A percentile compares a stretch with the other conserved stretches of the same genome.
Conservation (phyloP, 2,797 vertebrate genomes). For the Hypotaenidia okinawae region DNA sequence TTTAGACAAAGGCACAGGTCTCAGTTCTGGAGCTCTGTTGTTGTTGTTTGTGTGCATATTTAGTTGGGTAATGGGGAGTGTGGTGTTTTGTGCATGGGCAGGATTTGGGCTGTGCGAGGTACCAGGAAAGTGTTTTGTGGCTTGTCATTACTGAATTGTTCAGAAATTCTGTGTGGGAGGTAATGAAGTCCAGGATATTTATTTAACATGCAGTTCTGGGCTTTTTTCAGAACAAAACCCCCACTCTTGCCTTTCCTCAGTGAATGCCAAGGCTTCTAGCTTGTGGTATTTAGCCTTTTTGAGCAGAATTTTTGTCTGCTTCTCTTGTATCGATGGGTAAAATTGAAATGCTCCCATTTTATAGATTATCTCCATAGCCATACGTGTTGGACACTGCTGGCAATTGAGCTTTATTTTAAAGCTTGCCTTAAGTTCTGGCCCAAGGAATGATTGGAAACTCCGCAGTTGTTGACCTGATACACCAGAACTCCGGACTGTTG, state of each 20-base stretch:
- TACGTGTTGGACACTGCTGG: not conserved
- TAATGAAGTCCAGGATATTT: not conserved
- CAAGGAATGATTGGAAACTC: not conserved
- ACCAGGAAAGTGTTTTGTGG: not conserved
- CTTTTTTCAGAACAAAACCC: not conserved
- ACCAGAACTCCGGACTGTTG: accelerated
- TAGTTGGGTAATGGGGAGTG: accelerated
- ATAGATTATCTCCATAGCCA: not conserved
- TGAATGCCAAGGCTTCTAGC: not conserved
- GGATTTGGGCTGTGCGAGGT: not conserved
- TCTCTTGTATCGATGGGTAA: not conserved
- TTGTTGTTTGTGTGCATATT: not conserved
- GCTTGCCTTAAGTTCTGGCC: not conserved
- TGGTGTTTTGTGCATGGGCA: not conserved
- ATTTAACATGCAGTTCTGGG: not conserved
- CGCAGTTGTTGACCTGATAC: not conserved
- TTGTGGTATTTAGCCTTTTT: not conserved
- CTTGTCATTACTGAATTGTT: not conserved
- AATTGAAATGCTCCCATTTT: not conserved
- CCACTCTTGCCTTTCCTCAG: not conserved
- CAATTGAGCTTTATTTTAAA: not conserved
- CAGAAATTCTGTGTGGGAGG: not conserved
- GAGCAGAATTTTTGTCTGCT: not conserved
- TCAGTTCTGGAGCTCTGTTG: not conserved
- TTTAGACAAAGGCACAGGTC: not conserved